A percentile compares a stretch with the other conserved stretches of the same genome.
Conservation (phyloP, 2,113 vertebrate genomes). For the Chitala chitala region DNA sequence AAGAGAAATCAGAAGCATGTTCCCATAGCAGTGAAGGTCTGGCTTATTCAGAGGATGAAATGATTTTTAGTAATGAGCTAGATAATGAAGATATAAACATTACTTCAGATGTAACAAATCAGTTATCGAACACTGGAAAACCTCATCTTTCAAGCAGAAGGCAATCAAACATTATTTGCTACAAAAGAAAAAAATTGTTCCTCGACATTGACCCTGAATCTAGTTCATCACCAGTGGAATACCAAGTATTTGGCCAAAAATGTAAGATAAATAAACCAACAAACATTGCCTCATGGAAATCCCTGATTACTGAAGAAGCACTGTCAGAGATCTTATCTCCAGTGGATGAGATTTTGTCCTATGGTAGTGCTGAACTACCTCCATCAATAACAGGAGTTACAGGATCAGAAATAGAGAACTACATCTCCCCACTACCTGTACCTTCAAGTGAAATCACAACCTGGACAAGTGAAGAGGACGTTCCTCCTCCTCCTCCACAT, state of each 20-base stretch:
- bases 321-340: slow-evolving; percentile 59
- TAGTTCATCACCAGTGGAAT: background rate
- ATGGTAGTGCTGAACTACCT: slow-evolving; percentile 54
- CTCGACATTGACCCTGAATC: background rate
- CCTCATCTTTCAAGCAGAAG: background rate
- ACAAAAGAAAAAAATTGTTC: background rate
- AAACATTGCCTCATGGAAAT: background rate
- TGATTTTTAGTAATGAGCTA: slow-evolving; percentile 21
- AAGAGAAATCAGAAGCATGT: slow-evolving; percentile 30
- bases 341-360: slow-evolving; percentile 60
- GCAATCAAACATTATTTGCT: background rate
- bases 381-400: slow-evolving; percentile 38
- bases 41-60: slow-evolving; percentile 37
- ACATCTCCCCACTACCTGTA: slow-evolving; percentile 32
- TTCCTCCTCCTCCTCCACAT: slow-evolving; percentile 50
- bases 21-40: slow-evolving; percentile 36
- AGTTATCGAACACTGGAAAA: background rate
- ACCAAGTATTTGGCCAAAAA: background rate
- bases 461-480: slow-evolving; percentile 49
- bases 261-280: background rate
- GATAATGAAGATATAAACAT: background rate
- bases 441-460: slow-evolving; percentile 40
- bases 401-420: slow-evolving; percentile 5
- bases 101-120: slow-evolving; percentile 1
- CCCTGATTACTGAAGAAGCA: background rate